Evolutionary conservation across 2,888 invertebrate species (phyloP).

Genomic region (Scaptomyza parva): DNA sequence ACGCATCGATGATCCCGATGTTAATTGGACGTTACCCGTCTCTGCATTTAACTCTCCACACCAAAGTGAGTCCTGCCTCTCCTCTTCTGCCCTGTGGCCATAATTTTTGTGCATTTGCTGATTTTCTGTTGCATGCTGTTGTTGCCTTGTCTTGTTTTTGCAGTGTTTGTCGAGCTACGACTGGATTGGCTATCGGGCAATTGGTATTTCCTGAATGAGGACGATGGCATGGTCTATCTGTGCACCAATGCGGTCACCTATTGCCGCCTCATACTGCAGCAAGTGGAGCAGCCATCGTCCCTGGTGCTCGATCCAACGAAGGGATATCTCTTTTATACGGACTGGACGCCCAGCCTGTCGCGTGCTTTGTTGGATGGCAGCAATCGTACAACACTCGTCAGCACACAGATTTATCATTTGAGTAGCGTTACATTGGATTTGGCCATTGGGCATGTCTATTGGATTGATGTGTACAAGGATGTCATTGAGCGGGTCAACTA

Average conservation of each 20-base stretch:
- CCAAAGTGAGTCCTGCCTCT: constrained; percentile 87
- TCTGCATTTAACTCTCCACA: constrained; percentile 88
- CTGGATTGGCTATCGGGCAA: constrained; percentile 94
- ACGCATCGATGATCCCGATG: constrained; percentile 87
- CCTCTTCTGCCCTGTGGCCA: too few species aligned
- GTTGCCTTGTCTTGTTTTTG: constrained; percentile 53
- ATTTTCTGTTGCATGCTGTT: constrained; percentile 9
- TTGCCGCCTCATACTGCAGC: constrained; percentile 90
- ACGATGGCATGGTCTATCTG: constrained; percentile 89
- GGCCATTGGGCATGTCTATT: constrained; percentile 89
- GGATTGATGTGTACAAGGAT: constrained; percentile 93
- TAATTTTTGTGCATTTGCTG: constrained; percentile 43
- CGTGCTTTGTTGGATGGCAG: constrained; percentile 88
- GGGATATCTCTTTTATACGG: constrained; percentile 92
- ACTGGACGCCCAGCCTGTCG: constrained; percentile 89
- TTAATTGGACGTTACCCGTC: constrained; percentile 87
- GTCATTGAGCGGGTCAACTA: constrained; percentile 92
- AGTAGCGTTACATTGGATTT: constrained; percentile 90
- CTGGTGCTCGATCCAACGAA: constrained; percentile 92
- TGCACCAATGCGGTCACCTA: constrained; percentile 88
- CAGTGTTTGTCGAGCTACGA: constrained; percentile 91
- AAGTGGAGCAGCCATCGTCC: constrained; percentile 89
- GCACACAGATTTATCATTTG: constrained; percentile 91
- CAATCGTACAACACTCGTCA: constrained; percentile 87
- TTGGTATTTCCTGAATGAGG: constrained; percentile 93